Conservation (phyloP, 2,888 invertebrate species). For the Tubiluchus corallicola region DNA sequence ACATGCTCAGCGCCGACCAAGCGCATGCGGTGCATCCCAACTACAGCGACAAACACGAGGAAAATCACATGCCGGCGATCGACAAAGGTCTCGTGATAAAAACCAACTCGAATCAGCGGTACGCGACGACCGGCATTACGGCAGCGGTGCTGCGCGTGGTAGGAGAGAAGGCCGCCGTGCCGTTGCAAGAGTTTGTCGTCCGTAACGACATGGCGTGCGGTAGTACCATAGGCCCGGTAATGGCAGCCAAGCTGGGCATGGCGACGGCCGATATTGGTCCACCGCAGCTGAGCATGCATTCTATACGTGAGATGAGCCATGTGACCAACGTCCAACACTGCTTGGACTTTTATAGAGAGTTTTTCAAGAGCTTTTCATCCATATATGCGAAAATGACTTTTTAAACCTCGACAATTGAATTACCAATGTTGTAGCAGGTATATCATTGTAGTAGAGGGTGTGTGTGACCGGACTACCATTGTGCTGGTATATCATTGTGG, state of each 20-base stretch:
- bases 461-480: too few species aligned
- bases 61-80: constrained; percentile 23
- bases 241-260: constrained; percentile 32
- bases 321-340: constrained; percentile 29
- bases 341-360: constrained; percentile 28
- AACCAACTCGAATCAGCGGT: constrained; percentile 34
- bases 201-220: constrained; percentile 34
- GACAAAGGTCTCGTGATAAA: constrained; percentile 17
- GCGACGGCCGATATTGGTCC: constrained; percentile 34
- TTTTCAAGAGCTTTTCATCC: constrained; percentile 9
- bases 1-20: constrained; percentile 30
- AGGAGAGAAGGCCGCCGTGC: constrained; percentile 27
- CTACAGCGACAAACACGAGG: constrained; percentile 31
- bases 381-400: too few species aligned
- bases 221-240: constrained; percentile 35
- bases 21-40: constrained; percentile 33
- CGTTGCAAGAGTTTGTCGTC: constrained; percentile 32
- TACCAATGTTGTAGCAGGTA: too few species aligned
- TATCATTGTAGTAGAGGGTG: too few species aligned
- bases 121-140: constrained; percentile 34
- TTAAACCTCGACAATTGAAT: too few species aligned
- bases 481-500: too few species aligned
- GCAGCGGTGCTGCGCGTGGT: constrained; percentile 31
- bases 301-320: constrained; percentile 33
- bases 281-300: constrained; percentile 35